Evolutionary conservation across 2,888 invertebrate genomes (phyloP).

Genomic region (Cosmopolites sordidus): DNA sequence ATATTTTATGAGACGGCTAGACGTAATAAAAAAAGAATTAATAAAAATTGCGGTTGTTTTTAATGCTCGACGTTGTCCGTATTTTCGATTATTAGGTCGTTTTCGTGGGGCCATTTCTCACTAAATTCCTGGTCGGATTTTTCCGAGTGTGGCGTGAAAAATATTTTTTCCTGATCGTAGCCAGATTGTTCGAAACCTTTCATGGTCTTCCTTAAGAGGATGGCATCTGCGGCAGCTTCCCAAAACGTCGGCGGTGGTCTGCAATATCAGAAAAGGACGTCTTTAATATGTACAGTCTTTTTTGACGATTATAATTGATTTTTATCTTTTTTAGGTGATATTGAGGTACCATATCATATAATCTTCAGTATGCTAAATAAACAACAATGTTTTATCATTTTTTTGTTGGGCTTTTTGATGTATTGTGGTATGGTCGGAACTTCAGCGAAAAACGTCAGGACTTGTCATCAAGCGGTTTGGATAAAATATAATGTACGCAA

Average conservation of each 20-base stretch:
- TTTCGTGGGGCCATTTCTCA: conserved; percentile 13
- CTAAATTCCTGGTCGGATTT: conserved; percentile 18
- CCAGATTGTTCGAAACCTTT: conserved; percentile 48
- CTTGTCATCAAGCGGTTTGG: too few species aligned
- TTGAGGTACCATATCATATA: too few species aligned
- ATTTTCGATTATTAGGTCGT: conserved; percentile 20
- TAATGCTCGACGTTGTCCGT: conserved; percentile 8
- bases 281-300: neutral
- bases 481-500: too few species aligned
- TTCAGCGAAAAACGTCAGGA: too few species aligned
- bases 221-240: conserved; percentile 47
- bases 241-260: conserved; percentile 51
- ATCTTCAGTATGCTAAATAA: too few species aligned
- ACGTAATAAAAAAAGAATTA: too few species aligned
- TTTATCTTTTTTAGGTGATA: too few species aligned
- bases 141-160: conserved; percentile 20
- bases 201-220: conserved; percentile 51
- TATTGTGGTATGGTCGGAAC: too few species aligned
- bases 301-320: too few species aligned
- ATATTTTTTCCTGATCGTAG: conserved; percentile 49
- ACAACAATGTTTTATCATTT: too few species aligned
- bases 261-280: conserved; percentile 9
- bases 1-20: too few species aligned
- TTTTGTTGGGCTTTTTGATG: too few species aligned
- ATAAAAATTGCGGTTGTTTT: neutral